These are phyloP conservation scores for Caradrina kadenii DNA, from an alignment of 2,888 invertebrate species.

Conservation along the genomic window DNA sequence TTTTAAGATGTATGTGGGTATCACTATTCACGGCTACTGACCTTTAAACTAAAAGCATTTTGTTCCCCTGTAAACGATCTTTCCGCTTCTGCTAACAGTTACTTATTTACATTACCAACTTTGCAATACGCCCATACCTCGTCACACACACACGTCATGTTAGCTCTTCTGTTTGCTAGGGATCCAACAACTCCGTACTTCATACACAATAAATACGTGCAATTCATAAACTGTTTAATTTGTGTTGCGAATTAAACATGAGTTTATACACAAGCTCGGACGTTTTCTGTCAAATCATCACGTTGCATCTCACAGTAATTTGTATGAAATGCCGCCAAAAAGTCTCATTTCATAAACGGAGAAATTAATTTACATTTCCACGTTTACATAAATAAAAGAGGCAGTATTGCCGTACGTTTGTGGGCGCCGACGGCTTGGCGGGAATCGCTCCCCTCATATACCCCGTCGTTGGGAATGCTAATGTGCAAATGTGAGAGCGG, in stretches of 20 bases:
- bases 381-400: slow-evolving; percentile 83
- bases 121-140: slow-evolving; percentile 1
- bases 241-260: slow-evolving; percentile 42
- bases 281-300: slow-evolving; percentile 52
- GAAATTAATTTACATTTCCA: slow-evolving; percentile 86
- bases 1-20: neutral
- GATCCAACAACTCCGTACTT: slow-evolving; percentile 19
- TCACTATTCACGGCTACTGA: neutral
- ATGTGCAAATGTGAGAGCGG: slow-evolving; percentile 78
- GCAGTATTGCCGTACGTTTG: slow-evolving; percentile 76
- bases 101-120: slow-evolving; percentile 13
- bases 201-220: slow-evolving; percentile 35
- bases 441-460: slow-evolving; percentile 59
- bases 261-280: slow-evolving; percentile 21
- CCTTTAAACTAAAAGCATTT: slow-evolving; percentile 5
- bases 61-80: neutral
- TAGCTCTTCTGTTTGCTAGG: slow-evolving; percentile 21
- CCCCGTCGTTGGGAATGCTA: slow-evolving; percentile 75
- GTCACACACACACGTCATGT: slow-evolving; percentile 37
- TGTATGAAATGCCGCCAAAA: slow-evolving; percentile 74
- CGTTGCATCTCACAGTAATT: slow-evolving; percentile 70
- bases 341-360: slow-evolving; percentile 80
- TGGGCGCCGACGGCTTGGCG: slow-evolving; percentile 62
- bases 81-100: neutral
- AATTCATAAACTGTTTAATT: slow-evolving; percentile 41